Evolutionary conservation across 2,888 invertebrate genomes (phyloP).

Genomic region (Anodontia alba): DNA sequence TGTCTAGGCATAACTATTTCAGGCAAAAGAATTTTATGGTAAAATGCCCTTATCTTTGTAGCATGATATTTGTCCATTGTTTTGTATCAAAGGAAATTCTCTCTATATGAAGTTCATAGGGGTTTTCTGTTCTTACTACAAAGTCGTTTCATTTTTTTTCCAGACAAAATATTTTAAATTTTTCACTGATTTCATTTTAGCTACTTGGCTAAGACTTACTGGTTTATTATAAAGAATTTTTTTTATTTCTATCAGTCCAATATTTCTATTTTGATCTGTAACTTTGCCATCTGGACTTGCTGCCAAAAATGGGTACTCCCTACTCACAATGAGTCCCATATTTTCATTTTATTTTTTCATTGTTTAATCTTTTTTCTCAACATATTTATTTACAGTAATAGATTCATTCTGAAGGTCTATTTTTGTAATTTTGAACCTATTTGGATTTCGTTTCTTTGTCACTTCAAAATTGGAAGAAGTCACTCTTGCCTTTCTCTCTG

Average conservation of each 20-base stretch:
- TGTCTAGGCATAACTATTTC: not conserved
- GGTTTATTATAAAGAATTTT: not conserved
- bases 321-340: not conserved
- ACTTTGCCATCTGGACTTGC: not conserved
- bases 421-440: not conserved
- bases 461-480: constrained; percentile 24
- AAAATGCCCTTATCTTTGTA: not conserved
- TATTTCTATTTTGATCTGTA: not conserved
- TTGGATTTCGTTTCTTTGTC: not conserved
- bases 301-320: not conserved
- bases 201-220: not conserved
- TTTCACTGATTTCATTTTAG: not conserved
- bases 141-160: not conserved
- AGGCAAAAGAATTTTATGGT: not conserved
- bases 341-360: not conserved
- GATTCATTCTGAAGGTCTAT: constrained; percentile 14
- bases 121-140: constrained; percentile 2
- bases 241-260: not conserved
- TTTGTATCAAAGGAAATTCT: not conserved
- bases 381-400: not conserved
- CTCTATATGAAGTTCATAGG: not conserved
- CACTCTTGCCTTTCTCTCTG: constrained; percentile 30
- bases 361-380: not conserved
- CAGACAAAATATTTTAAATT: not conserved
- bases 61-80: not conserved